Percentiles rank a stretch among this genome's conserved stretches.
Conservation (phyloP, 2,797 vertebrate genomes). For the Xenentodon cancila region DNA sequence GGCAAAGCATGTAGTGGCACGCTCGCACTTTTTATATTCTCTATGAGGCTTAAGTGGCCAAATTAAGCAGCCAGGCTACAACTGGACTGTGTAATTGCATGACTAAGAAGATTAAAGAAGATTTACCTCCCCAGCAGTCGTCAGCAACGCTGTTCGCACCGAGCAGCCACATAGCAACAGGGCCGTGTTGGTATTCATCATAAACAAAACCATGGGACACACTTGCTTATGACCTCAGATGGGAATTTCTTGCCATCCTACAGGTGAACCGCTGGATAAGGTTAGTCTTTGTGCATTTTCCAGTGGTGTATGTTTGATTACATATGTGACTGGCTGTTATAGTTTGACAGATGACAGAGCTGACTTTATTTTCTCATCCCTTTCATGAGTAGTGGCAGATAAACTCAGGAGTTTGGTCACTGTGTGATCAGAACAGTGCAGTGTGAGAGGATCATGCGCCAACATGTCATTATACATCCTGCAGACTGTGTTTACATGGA, state of each 20-base stretch:
- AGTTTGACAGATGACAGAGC: background rate
- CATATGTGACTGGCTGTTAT: constrained; percentile 9
- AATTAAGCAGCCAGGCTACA: constrained; percentile 68
- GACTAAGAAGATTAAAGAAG: constrained; percentile 81
- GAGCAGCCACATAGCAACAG: constrained; percentile 56
- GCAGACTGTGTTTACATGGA: constrained; percentile 71
- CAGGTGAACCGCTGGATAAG: constrained; percentile 33
- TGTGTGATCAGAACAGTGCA: constrained; percentile 27
- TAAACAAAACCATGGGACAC: constrained; percentile 30
- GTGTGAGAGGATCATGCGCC: constrained; percentile 52
- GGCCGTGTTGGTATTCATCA: constrained; percentile 41
- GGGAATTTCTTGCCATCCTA: constrained; percentile 21
- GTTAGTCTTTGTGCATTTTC: constrained; percentile 37
- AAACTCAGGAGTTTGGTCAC: background rate
- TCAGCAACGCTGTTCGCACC: constrained; percentile 54
- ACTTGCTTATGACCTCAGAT: constrained; percentile 25
- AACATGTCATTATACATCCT: constrained; percentile 64
- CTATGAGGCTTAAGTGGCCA: constrained; percentile 58
- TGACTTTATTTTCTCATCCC: background rate
- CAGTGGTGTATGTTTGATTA: background rate
- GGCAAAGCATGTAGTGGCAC: constrained; percentile 20
- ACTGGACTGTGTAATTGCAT: constrained; percentile 57
- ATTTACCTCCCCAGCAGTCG: constrained; percentile 68
- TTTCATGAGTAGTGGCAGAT: background rate
- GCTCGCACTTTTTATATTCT: constrained; percentile 41